Base-by-base conservation (phyloP, 2,113 vertebrate species). In the Chaetodon trifascialis region DNA sequence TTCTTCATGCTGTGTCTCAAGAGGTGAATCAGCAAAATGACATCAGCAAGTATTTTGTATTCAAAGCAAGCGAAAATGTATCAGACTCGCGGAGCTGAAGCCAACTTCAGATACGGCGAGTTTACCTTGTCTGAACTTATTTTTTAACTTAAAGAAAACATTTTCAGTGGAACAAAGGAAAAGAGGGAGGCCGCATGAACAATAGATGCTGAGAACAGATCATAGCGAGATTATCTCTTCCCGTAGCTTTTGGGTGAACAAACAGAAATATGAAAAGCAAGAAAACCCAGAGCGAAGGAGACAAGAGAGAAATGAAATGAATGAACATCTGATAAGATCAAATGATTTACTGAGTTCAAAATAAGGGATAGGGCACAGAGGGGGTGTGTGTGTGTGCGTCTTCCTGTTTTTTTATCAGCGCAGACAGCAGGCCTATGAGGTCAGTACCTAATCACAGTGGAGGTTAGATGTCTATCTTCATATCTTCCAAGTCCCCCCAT, bases 391-490 rank as follows among this genome's bases (percentile, higher is more conserved):
- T n/a, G 62, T 38, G 23, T 74, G 62, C 67, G 60, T 75, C 38
- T 68, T 79, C 54, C 65, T 75, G 69, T 74, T 88, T 62, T 73
- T 90, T 86, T 93, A 90, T 92, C 85, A 76, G 82, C 34, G 52
- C 63, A 80, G 89, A 90, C 91, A 88, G 76, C 83, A 90, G 73
- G 70, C 86, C 88, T 86, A 51, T 75, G 87, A 87, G 92, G 91
- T 88, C 84, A 90, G 62, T 86, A 79, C 80, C 88, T 91, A 86
- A 92, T 91, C 91, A 91, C 68, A 85, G 85, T 77, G 47, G 86
- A 92, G 91, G 92, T 91, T 87, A 93, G 89, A 93, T 93, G 70
- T 69, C 52, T 85, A 90, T 94, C 92, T 68, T 19, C 36, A 76
- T 73, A 76, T 85, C 73, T 70, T 55, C 58, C 60, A 55, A 77